Evolutionary conservation across 2,888 invertebrate species (phyloP).

Genomic region (Abrostola tripartita): DNA sequence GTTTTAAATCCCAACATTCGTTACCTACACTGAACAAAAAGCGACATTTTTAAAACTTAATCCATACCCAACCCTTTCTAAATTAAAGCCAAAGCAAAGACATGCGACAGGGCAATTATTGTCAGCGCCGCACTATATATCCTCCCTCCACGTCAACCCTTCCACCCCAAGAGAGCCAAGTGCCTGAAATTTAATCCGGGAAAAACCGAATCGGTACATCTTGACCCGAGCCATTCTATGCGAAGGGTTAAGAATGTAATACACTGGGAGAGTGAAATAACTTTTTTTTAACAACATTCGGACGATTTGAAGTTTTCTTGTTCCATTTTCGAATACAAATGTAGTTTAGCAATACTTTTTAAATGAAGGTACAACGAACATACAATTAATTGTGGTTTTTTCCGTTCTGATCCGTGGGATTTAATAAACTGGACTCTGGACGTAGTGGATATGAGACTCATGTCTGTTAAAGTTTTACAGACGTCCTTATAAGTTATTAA

Average conservation of each 20-base stretch:
- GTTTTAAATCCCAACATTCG: too few species aligned
- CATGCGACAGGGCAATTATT: constrained; percentile 41
- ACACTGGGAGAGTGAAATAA: constrained; percentile 46
- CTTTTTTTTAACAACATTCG: constrained; percentile 17
- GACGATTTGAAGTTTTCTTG: constrained; percentile 7
- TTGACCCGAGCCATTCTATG: constrained; percentile 60
- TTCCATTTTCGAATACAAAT: not conserved
- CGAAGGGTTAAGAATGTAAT: constrained; percentile 46
- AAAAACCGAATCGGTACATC: constrained; percentile 59
- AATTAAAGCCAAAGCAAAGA: constrained; percentile 26
- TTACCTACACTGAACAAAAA: not conserved
- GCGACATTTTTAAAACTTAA: constrained; percentile 23
- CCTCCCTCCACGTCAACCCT: constrained; percentile 41
- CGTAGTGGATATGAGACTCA: too few species aligned
- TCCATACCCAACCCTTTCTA: constrained; percentile 13
- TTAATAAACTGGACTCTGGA: too few species aligned
- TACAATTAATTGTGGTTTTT: too few species aligned
- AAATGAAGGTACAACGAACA: too few species aligned
- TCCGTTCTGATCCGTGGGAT: too few species aligned
- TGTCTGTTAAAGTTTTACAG: too few species aligned
- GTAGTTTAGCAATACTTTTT: not conserved
- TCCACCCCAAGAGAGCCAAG: constrained; percentile 39
- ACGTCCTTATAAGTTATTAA: too few species aligned
- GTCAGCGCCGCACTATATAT: constrained; percentile 36
- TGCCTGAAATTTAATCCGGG: constrained; percentile 59